A percentile compares a stretch with the other conserved stretches of the same genome.
Conservation (phyloP, 2,113 vertebrate species). For the Myocastor coypus region DNA sequence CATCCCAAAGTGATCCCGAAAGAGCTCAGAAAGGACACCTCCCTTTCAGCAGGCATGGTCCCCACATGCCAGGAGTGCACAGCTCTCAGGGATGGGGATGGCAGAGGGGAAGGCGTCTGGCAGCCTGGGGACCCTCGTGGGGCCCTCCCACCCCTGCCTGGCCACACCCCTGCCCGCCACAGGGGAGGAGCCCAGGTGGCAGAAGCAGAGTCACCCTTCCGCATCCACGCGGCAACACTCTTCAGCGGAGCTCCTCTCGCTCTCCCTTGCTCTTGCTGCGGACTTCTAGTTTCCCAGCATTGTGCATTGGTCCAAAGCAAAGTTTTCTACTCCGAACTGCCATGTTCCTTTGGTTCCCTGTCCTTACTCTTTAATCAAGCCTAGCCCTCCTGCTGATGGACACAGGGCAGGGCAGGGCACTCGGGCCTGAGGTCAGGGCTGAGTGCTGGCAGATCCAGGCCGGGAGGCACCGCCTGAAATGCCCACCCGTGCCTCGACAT, state of each 20-base stretch:
- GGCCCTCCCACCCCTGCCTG: too few relatives aligned
- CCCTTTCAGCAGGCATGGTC: slow-evolving; percentile 18
- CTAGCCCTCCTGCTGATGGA: not conserved
- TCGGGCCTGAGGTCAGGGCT: not conserved
- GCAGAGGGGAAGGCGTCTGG: not conserved
- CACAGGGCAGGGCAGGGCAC: not conserved
- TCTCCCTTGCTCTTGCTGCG: not conserved
- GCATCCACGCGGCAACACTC: too few relatives aligned
- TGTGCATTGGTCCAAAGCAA: not conserved
- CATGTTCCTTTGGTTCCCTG: not conserved
- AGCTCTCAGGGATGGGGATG: not conserved
- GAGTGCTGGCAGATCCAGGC: not conserved
- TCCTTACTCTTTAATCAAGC: not conserved
- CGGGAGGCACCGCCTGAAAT: not conserved
- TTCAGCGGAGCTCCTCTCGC: not conserved
- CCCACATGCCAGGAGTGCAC: not conserved
- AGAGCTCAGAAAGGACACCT: slow-evolving; percentile 4
- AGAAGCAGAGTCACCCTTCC: too few relatives aligned
- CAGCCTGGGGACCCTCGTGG: not conserved
- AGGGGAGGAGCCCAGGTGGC: too few relatives aligned
- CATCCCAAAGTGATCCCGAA: not conserved
- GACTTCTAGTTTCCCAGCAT: not conserved
- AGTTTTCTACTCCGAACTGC: not conserved
- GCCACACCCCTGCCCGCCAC: too few relatives aligned
- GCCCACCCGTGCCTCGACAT: not conserved